Percentiles rank a stretch among this genome's conserved stretches.
These are phyloP conservation scores for Halictus quadricinctus DNA, from an alignment of 2,888 invertebrate genomes.

Conservation along the genomic window DNA sequence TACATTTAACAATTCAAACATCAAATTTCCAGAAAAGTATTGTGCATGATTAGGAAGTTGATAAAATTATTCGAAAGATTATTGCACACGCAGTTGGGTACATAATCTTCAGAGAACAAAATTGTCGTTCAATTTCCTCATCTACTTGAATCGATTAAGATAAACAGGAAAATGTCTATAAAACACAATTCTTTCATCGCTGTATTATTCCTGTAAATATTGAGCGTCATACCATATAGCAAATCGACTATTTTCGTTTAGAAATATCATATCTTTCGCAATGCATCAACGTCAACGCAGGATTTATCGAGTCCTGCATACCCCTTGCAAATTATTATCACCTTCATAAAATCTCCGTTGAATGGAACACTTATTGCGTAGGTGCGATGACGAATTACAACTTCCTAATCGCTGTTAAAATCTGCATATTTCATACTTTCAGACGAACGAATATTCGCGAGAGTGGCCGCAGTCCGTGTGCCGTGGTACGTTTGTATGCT, in stretches of 20 bases:
- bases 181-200: neutral
- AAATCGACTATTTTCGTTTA: slow-evolving; percentile 12
- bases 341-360: slow-evolving; percentile 45
- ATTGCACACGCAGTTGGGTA: neutral
- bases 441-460: slow-evolving; percentile 10
- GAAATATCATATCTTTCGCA: slow-evolving; percentile 21
- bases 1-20: no score
- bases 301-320: slow-evolving; percentile 50
- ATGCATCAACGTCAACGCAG: slow-evolving; percentile 50
- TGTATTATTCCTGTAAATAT: neutral
- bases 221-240: neutral
- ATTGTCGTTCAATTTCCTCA: neutral
- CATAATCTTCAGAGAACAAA: neutral
- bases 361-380: slow-evolving; percentile 55
- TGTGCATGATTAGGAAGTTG: no score
- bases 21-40: no score
- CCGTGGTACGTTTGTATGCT: slow-evolving; percentile 1
- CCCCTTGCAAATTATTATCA: slow-evolving; percentile 52
- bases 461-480: slow-evolving; percentile 9
- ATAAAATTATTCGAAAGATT: no score
- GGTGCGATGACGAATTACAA: slow-evolving; percentile 59
- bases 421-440: slow-evolving; percentile 40
- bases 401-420: slow-evolving; percentile 55
- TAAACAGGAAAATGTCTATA: neutral
- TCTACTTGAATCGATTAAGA: neutral